Percentiles rank a stretch among this genome's conserved stretches.
These are phyloP conservation scores for Brachirus orientalis DNA, from an alignment of 2,113 vertebrate species.

Conservation along the genomic window DNA sequence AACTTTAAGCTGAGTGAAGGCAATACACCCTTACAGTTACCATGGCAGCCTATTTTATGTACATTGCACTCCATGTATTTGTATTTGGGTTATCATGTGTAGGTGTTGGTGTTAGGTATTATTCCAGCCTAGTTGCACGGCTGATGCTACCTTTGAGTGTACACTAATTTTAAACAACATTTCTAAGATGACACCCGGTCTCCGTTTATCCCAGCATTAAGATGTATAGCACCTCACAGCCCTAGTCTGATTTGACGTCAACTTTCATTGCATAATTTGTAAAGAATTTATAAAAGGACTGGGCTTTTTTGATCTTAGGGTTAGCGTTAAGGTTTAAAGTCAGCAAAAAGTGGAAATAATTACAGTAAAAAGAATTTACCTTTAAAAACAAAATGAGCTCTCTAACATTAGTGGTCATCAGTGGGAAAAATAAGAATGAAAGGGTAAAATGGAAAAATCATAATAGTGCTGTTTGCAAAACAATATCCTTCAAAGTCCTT, in stretches of 20 bases:
- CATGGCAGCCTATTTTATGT: slow-evolving; percentile 66
- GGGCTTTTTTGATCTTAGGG: slow-evolving; percentile 12
- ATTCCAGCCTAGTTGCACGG: slow-evolving; percentile 40
- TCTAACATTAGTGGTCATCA: no score
- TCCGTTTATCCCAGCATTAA: slow-evolving; percentile 34
- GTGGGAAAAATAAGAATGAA: neutral
- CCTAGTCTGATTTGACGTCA: slow-evolving; percentile 9
- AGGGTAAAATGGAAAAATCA: neutral
- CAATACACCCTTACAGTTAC: slow-evolving; percentile 55
- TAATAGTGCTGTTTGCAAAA: neutral
- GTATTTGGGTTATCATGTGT: slow-evolving; percentile 52
- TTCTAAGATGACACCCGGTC: slow-evolving; percentile 18
- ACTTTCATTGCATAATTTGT: slow-evolving; percentile 54
- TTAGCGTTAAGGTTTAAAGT: neutral
- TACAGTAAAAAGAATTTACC: neutral
- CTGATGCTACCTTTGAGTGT: slow-evolving; percentile 63
- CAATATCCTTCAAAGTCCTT: slow-evolving; percentile 16
- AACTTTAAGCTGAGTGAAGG: slow-evolving; percentile 44
- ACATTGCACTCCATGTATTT: slow-evolving; percentile 59
- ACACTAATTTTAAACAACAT: slow-evolving; percentile 49
- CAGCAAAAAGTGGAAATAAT: neutral
- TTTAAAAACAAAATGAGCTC: no score
- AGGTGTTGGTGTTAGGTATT: slow-evolving; percentile 47
- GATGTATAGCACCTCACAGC: slow-evolving; percentile 54
- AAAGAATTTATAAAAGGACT: slow-evolving; percentile 23